Evolutionary conservation across 2,888 invertebrate species (phyloP).

Genomic region (Unio delphinus): DNA sequence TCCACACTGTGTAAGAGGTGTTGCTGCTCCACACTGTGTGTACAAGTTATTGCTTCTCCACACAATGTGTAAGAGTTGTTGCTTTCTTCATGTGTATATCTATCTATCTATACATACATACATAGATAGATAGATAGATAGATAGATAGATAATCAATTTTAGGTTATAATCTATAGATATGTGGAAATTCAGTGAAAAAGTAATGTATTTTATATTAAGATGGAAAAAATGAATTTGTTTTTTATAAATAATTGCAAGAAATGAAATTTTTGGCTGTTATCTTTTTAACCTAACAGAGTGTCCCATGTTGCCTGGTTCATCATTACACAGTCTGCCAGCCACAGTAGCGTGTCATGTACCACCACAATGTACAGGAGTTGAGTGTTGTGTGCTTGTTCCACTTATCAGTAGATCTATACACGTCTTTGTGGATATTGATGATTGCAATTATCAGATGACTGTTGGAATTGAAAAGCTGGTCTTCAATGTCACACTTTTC

Average conservation of each 20-base stretch:
- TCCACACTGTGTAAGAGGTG: no score
- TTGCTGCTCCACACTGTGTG: no score
- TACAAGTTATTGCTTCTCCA: no score
- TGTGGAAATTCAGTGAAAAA: no score
- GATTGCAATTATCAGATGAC: conserved; percentile 21
- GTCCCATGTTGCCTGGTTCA: conserved; percentile 3
- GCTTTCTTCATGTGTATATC: no score
- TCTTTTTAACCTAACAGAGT: conserved; percentile 3
- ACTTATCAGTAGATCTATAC: conserved; percentile 12
- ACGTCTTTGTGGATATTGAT: conserved; percentile 17
- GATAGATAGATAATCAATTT: no score
- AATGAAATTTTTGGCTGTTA: no score
- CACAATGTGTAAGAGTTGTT: no score
- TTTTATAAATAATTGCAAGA: neutral
- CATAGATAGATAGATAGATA: no score
- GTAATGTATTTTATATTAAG: no score
- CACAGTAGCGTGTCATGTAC: conserved; percentile 14
- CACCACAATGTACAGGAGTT: conserved; percentile 17
- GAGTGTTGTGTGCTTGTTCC: conserved; percentile 21
- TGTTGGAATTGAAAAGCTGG: conserved; percentile 23
- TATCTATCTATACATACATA: no score
- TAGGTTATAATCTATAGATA: no score
- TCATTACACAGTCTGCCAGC: conserved; percentile 4
- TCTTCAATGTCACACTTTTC: conserved; percentile 6
- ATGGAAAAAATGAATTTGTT: neutral